Evolutionary conservation across 2,113 vertebrate genomes (phyloP), one percentile per base, ranked within the genome.

Genomic region (Gopherus evgoodei): DNA sequence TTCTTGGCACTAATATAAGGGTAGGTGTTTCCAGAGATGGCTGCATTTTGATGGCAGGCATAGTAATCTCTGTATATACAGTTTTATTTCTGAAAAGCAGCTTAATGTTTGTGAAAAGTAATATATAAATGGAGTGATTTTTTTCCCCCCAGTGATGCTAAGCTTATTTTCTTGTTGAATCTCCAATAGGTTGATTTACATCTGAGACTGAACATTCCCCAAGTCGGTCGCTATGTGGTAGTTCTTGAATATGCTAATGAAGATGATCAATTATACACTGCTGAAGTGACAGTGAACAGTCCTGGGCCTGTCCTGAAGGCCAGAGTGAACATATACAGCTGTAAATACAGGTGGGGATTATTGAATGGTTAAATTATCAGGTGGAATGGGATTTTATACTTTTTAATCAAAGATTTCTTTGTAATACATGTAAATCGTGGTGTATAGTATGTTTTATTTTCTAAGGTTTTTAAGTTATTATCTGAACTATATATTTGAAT

Each of bases 181-280:
- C 31, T 86, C 62, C 90, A 78, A 84, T 91, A 99, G 99, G 98
- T 98, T 31, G 98, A 98, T 91, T 95, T 99, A 69, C 97, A 98
- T 35, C 97, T 99, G 93, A 97, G 57, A 76, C 91, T 99, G 82
- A 98, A 88, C 3, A 98, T 99, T 76, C 98, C 99, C 11, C 97
- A 95, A 35, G 97, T 98, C 0, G 99, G 98, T 83, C 98, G 89
- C 16, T 99, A 99, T 1, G 96, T 97, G 44, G 95, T 99, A 42
- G 54, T 99, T 93, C 96, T 99, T 69, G 99, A 99, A 94, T 99
- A 99, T 29, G 97, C 98, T 91, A 99, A 97, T 0, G 97, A 99
- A 95, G 97, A 96, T 6, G 96, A 98, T 81, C 91, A 27, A 47
- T 91, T 98, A 8, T 98, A 98, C 82, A 98, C 98, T 81, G 98